phyloP scores from a whole-genome alignment of 2,797 vertebrate genomes.

The Gallinago solitaria region DNA sequence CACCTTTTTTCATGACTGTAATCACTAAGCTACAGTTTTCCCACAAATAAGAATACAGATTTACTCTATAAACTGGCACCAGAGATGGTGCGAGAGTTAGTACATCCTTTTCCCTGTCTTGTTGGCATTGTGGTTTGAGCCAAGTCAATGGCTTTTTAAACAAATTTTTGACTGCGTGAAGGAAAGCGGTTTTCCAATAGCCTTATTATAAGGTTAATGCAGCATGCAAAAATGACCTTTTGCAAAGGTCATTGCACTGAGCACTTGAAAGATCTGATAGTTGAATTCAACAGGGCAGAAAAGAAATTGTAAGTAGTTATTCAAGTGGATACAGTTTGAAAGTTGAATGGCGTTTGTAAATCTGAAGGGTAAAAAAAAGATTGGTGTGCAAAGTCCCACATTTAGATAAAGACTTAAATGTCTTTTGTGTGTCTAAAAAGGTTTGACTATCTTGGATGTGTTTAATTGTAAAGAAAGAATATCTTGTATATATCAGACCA shows the following conservation, averaged over 20 bases:
- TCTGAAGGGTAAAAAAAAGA: neutral
- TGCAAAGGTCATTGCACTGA: neutral
- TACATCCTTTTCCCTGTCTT: neutral
- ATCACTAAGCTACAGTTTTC: neutral
- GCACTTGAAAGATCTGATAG: neutral
- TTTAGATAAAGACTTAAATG: neutral
- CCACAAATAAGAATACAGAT: neutral
- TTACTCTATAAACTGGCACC: neutral
- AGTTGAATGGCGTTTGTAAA: neutral
- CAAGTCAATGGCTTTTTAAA: neutral
- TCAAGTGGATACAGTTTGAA: neutral
- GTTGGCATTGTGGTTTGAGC: neutral
- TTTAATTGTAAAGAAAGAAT: neutral
- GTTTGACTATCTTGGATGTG: neutral
- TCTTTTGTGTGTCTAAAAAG: neutral
- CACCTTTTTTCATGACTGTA: neutral
- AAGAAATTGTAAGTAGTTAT: neutral
- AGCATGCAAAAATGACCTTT: neutral
- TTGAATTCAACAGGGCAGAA: neutral
- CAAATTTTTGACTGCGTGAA: neutral
- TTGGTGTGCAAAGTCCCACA: rapidly evolving
- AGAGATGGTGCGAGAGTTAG: neutral
- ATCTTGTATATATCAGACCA: neutral
- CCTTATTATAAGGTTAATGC: neutral
- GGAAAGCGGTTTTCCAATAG: neutral